Percentiles rank a stretch among this genome's conserved stretches.
phyloP scores from a whole-genome alignment of 2,113 vertebrate species.

The Pantherophis guttatus region DNA sequence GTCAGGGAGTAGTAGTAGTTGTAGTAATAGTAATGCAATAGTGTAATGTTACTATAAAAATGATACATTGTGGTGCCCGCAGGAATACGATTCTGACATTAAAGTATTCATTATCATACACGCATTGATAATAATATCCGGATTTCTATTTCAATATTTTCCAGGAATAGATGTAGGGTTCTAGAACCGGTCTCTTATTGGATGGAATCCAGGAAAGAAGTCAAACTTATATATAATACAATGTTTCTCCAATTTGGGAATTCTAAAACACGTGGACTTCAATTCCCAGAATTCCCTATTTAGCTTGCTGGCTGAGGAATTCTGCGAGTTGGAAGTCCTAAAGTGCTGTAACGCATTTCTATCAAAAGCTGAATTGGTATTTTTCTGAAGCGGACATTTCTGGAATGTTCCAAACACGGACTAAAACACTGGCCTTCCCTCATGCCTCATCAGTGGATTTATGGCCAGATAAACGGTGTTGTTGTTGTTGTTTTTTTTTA shows the following conservation, averaged over 20 bases:
- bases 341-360: background rate
- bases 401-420: background rate
- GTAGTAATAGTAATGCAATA: background rate
- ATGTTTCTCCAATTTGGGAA: background rate
- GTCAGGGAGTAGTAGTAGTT: too few relatives aligned
- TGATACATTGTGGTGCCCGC: background rate
- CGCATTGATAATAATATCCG: background rate
- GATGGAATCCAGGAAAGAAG: background rate
- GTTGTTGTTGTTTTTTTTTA: accelerated
- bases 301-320: background rate
- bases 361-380: background rate
- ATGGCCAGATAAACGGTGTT: too few relatives aligned
- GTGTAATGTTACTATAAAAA: background rate
- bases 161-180: background rate
- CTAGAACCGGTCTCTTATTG: background rate
- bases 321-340: background rate
- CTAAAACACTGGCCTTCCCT: background rate
- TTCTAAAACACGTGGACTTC: background rate
- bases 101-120: background rate
- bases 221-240: background rate
- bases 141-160: background rate
- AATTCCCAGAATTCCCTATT: background rate
- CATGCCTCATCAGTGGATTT: background rate
- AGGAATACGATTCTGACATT: background rate
- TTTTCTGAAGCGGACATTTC: background rate